phyloP scores from a whole-genome alignment of 2,888 invertebrate genomes.

The Drepana falcataria region DNA sequence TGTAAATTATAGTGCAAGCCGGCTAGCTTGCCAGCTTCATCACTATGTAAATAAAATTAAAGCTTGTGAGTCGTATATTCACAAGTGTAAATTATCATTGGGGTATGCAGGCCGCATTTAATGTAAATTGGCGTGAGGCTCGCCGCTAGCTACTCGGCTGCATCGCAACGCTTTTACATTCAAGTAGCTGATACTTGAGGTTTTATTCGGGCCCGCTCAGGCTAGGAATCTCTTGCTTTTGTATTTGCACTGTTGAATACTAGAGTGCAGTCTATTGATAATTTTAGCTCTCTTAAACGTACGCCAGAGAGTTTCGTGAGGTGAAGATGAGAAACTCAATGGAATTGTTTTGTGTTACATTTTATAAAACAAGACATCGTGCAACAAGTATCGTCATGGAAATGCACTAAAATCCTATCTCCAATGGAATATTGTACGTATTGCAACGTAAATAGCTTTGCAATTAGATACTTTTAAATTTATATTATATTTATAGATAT shows the following conservation, averaged over 20 bases:
- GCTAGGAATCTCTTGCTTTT: conserved; percentile 58
- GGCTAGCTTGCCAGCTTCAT: too few relatives aligned
- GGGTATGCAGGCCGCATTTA: conserved; percentile 66
- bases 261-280: conserved; percentile 57
- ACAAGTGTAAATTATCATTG: conserved; percentile 63
- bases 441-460: too few relatives aligned
- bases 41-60: too few relatives aligned
- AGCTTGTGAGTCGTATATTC: conserved; percentile 27
- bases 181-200: conserved; percentile 67
- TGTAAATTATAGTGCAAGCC: background rate
- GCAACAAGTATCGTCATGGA: conserved; percentile 41
- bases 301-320: conserved; percentile 42
- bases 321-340: conserved; percentile 46
- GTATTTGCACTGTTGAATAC: conserved; percentile 57
- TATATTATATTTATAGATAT: too few relatives aligned
- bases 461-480: background rate
- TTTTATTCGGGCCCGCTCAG: conserved; percentile 57
- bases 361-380: conserved; percentile 39
- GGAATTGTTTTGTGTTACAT: conserved; percentile 37
- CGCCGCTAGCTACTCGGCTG: conserved; percentile 38
- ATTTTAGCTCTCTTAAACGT: conserved; percentile 41
- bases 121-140: conserved; percentile 68
- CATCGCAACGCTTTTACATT: conserved; percentile 67
- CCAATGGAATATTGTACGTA: background rate
- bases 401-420: conserved; percentile 8